A percentile compares a stretch with the other conserved stretches of the same genome.
Conservation (phyloP, 2,797 vertebrate genomes). For the Agapornis canus region DNA sequence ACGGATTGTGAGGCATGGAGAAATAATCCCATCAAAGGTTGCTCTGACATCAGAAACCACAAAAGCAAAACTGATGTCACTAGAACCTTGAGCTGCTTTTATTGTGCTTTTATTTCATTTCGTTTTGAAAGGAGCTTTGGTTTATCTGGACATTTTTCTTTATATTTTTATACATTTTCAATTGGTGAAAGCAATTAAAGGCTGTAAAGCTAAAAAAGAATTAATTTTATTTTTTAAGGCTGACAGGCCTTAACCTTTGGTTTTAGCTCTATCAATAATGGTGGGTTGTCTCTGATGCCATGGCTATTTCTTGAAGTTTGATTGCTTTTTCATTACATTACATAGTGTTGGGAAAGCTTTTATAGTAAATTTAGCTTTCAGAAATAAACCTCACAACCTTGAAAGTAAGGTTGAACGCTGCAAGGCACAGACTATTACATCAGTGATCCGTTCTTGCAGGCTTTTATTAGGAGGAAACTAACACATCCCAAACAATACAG, state of each 20-base stretch:
- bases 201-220: neutral
- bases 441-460: neutral
- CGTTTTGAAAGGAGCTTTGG: neutral
- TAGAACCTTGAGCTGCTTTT: neutral
- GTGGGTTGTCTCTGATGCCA: neutral
- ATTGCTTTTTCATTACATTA: constrained; percentile 21
- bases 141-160: neutral
- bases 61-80: constrained; percentile 12
- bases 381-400: neutral
- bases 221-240: constrained; percentile 3
- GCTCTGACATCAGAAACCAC: constrained; percentile 24
- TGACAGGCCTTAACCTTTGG: neutral
- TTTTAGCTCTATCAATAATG: constrained; percentile 17
- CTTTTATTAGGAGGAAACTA: neutral
- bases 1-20: neutral
- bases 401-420: neutral
- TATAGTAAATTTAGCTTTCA: neutral
- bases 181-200: constrained; percentile 24
- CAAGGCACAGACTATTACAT: neutral
- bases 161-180: neutral
- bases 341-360: neutral
- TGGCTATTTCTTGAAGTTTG: neutral
- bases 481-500: neutral
- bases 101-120: neutral
- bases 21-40: constrained; percentile 27